These are phyloP conservation scores for Chrysotoxum bicinctum DNA, from an alignment of 2,888 invertebrate species.

Conservation along the genomic window DNA sequence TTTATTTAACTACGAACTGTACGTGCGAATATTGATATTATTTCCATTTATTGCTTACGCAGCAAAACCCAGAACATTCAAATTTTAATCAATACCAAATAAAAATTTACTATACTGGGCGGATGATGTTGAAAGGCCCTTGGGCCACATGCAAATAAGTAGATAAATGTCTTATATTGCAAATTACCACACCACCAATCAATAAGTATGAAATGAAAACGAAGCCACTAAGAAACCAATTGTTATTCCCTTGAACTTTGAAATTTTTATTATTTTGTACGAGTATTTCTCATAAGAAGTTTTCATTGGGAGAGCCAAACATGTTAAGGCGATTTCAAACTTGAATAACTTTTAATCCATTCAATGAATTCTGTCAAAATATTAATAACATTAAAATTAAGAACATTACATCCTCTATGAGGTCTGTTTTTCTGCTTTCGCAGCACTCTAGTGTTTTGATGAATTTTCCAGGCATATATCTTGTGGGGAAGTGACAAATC, in stretches of 20 bases:
- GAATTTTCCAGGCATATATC: too few species aligned
- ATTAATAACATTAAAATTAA: too few species aligned
- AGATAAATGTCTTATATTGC: neutral
- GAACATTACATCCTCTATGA: too few species aligned
- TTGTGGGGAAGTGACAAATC: too few species aligned
- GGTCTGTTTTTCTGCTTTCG: too few species aligned
- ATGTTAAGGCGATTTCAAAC: neutral
- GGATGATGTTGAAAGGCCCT: neutral
- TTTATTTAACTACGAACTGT: neutral
- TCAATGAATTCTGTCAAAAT: too few species aligned
- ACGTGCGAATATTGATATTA: neutral
- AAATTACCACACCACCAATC: neutral
- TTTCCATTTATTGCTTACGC: neutral
- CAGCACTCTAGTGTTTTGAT: too few species aligned
- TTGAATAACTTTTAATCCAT: too few species aligned
- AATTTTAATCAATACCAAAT: conserved; percentile 31
- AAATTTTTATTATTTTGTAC: neutral
- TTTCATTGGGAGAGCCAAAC: neutral
- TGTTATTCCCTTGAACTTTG: conserved; percentile 5
- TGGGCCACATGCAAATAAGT: conserved; percentile 1
- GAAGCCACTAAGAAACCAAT: neutral
- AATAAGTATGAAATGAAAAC: neutral
- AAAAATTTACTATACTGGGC: neutral
- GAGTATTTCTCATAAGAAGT: neutral
- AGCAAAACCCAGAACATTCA: neutral